Evolutionary conservation across 2,888 invertebrate genomes (phyloP).

Genomic region (Caenorhabditis doughertyi): DNA sequence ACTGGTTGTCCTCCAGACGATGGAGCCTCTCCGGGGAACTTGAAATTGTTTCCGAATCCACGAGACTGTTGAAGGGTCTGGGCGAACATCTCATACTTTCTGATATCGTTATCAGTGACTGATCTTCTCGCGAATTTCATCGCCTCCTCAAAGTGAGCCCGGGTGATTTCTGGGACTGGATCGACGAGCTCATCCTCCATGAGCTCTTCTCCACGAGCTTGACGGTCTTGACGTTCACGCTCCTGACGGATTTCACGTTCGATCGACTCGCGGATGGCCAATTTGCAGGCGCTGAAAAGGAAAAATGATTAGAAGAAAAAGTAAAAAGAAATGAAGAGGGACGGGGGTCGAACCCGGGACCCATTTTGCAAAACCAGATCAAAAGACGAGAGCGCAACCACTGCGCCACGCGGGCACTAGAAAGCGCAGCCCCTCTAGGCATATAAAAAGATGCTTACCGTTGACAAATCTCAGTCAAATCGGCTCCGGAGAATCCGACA

Average conservation of each 20-base stretch:
- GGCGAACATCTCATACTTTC: conserved; percentile 99
- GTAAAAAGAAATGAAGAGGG: too few species aligned
- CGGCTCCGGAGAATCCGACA: conserved; percentile 98
- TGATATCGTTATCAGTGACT: conserved; percentile 98
- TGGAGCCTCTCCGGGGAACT: conserved; percentile 84
- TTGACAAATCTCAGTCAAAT: conserved; percentile 99
- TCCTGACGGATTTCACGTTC: conserved; percentile 95
- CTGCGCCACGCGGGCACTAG: too few species aligned
- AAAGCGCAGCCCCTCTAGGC: too few species aligned
- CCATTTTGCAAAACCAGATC: too few species aligned
- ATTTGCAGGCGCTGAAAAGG: conserved; percentile 89
- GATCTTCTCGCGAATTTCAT: conserved; percentile 87
- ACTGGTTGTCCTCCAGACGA: conserved; percentile 30
- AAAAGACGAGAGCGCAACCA: too few species aligned
- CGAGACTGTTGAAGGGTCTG: conserved; percentile 99
- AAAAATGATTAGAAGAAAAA: not conserved
- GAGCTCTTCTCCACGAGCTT: conserved; percentile 85
- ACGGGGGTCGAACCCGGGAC: too few species aligned
- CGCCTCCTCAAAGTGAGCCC: conserved; percentile 96
- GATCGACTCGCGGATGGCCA: conserved; percentile 98
- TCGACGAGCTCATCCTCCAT: conserved; percentile 86
- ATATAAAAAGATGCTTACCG: conserved; percentile 84
- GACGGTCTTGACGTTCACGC: conserved; percentile 88
- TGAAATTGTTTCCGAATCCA: conserved; percentile 96
- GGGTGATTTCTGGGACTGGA: conserved; percentile 98